phyloP scores from a whole-genome alignment of 2,888 invertebrate species.

The Cheilosia impressa region DNA sequence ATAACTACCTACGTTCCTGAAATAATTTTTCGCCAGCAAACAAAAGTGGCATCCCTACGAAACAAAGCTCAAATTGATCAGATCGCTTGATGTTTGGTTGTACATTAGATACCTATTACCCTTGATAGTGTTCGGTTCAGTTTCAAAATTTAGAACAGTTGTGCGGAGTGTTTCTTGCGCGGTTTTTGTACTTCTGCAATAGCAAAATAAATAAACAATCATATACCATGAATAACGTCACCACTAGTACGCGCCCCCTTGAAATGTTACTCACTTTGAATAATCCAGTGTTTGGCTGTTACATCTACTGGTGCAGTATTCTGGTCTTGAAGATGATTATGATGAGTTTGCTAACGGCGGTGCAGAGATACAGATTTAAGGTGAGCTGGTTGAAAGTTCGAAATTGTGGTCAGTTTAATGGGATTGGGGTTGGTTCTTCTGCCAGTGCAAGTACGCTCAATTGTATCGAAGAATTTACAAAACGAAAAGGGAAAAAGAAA shows the following conservation, averaged over 20 bases:
- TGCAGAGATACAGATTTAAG: slow-evolving; percentile 72
- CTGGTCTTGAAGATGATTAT: slow-evolving; percentile 83
- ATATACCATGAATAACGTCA: neutral
- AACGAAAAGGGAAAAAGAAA: neutral
- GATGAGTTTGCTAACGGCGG: slow-evolving; percentile 82
- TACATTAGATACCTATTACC: too few relatives aligned
- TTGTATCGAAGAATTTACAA: neutral
- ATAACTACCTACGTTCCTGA: too few relatives aligned
- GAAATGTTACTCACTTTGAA: slow-evolving; percentile 78
- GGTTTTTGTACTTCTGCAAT: too few relatives aligned
- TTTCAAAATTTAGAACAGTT: neutral
- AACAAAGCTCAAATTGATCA: too few relatives aligned
- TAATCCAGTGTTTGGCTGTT: slow-evolving; percentile 82
- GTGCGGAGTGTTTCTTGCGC: slow-evolving; percentile 27
- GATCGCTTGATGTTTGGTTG: too few relatives aligned
- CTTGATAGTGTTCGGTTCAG: neutral
- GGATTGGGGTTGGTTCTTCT: neutral
- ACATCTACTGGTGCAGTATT: slow-evolving; percentile 82
- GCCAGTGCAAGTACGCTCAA: neutral
- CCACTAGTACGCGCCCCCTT: slow-evolving; percentile 32
- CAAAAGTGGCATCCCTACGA: too few relatives aligned
- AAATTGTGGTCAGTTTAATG: neutral
- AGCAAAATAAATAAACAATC: neutral
- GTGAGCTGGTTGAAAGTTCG: neutral
- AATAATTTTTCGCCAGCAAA: too few relatives aligned